A percentile compares a stretch with the other conserved stretches of the same genome.
phyloP scores from a whole-genome alignment of 2,888 invertebrate genomes.

The Standfussiana lucernea region DNA sequence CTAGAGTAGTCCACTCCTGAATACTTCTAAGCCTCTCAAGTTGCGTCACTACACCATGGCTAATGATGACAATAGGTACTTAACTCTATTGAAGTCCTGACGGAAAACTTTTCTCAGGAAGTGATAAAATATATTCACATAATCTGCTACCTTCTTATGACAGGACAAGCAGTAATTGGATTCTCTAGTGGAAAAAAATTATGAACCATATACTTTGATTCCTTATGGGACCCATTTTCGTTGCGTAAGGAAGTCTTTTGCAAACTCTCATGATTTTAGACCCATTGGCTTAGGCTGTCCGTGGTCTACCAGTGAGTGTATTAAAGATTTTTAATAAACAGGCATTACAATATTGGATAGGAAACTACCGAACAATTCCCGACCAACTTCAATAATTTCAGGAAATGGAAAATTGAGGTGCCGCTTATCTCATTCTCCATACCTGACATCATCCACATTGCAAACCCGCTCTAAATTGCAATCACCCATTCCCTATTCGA shows the following conservation, averaged over 20 bases:
- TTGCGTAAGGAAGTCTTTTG: background rate
- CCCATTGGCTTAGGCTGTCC: background rate
- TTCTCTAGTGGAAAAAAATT: background rate
- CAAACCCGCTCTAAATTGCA: background rate
- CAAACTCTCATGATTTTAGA: background rate
- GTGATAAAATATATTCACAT: background rate
- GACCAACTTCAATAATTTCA: background rate
- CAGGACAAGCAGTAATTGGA: background rate
- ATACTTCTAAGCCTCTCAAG: background rate
- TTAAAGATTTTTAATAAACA: background rate
- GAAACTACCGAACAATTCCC: background rate
- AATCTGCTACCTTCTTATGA: background rate
- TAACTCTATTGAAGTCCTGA: background rate
- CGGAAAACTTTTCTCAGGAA: background rate
- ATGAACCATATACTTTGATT: background rate
- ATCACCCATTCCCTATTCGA: slow-evolving; percentile 5
- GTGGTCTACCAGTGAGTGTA: background rate
- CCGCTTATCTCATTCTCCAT: background rate
- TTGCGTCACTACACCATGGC: background rate
- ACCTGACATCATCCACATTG: slow-evolving; percentile 2
- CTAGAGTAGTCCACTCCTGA: background rate
- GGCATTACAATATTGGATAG: background rate
- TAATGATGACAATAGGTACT: background rate
- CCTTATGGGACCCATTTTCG: background rate
- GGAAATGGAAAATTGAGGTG: background rate